A percentile compares a stretch with the other conserved stretches of the same genome.
phyloP scores from a whole-genome alignment of 2,888 invertebrate species.

The Limnephilus lunatus region DNA sequence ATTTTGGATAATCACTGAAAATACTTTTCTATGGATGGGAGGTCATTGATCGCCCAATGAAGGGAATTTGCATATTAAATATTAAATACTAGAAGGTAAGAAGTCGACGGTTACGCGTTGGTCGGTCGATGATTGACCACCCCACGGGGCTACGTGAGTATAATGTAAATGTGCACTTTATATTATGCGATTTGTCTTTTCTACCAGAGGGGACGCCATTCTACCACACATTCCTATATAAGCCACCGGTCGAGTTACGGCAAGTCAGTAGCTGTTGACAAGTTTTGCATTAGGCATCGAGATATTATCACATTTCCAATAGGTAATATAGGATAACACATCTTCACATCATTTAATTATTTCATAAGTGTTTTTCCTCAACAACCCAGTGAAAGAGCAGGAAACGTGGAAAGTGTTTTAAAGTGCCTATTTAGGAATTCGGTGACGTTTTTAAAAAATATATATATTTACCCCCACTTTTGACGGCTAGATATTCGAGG shows the following conservation, averaged over 20 bases:
- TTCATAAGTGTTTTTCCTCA: not conserved
- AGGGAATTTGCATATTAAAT: not conserved
- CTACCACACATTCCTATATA: constrained; percentile 19
- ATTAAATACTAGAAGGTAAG: not conserved
- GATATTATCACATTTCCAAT: not conserved
- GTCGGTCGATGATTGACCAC: constrained; percentile 3
- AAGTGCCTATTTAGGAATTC: not conserved
- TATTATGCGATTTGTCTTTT: not conserved
- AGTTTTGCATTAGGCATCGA: constrained; percentile 27
- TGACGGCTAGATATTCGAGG: not conserved
- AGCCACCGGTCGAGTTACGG: not conserved
- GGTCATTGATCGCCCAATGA: too few species aligned
- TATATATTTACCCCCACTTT: not conserved
- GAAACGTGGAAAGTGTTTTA: not conserved
- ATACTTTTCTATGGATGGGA: too few species aligned
- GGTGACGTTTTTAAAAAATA: not conserved
- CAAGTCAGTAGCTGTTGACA: constrained; percentile 22
- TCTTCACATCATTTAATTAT: not conserved
- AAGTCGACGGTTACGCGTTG: not conserved
- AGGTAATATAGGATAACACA: not conserved
- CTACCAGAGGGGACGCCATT: not conserved
- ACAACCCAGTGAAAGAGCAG: not conserved
- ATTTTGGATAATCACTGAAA: too few species aligned
- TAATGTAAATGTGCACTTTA: constrained; percentile 18
- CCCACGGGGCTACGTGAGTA: not conserved